Evolutionary conservation across 2,113 vertebrate genomes (phyloP), one percentile per base, ranked within the genome.

Genomic region (Anhinga anhinga): DNA sequence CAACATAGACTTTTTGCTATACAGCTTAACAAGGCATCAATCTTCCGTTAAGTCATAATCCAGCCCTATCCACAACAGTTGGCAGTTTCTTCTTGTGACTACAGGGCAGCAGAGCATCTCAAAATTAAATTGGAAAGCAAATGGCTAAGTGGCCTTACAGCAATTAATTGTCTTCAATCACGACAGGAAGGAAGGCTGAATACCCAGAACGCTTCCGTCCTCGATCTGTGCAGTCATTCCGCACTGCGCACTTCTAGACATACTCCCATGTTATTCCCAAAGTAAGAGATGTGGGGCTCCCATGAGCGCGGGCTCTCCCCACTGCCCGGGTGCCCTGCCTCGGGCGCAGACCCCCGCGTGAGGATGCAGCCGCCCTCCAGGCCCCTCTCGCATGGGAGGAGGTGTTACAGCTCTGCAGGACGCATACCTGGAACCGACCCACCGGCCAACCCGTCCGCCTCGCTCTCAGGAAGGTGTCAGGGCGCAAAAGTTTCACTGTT

Each of bases 231-330:
- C 3, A 0, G 42, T 7, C 36, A 8, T 1, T 36, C n/a, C 19
- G 32, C 12, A 3, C 1, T 11, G 16, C 19, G 55, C 26, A 19
- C 45, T 40, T 44, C 50, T 5, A 32, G 8, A 53, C 2, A 27
- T 0, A 23, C 6, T 27, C 11, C 0, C 59, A 42, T 15, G 38
- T 59, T 5, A 20, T 23, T 38, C 40, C 63, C 61, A 42, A 1
- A 27, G 3, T 4, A 9, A 9, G 49, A 42, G 62, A 8, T 1
- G 3, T 4, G 11, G 32, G 56, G 53, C 13, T 74, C 5, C 4
- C 0, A 0, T 2, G 21, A 3, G 61, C 3, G 0, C 4, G 25
- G 59, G 26, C 19, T 16, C 34, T 7, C 10, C 27, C 2, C 4
- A 2, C 2, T 16, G 34, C 61, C n/a, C 15, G 55, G 6, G 10